A percentile compares a stretch with the other conserved stretches of the same genome.
These are phyloP conservation scores for Porites rus DNA, from an alignment of 92 coral and sea anemone species.

Conservation along the genomic window DNA sequence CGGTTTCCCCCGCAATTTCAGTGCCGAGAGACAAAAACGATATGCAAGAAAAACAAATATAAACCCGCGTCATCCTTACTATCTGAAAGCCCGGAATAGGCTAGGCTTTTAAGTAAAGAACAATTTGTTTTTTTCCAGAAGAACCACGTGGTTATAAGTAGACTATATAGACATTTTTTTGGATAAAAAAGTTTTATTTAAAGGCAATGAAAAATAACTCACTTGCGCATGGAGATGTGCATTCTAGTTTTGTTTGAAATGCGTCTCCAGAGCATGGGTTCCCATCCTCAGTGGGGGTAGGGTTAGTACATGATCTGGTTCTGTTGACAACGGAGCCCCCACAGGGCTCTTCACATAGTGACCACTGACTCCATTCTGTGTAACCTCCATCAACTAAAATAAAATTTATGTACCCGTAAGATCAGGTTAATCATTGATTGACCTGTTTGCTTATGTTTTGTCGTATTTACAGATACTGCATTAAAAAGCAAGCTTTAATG, in stretches of 20 bases:
- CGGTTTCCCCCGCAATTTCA: too few relatives aligned
- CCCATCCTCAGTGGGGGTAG: constrained; percentile 88
- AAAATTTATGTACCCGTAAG: not conserved
- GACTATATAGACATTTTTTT: not conserved
- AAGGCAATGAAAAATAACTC: constrained; percentile 17
- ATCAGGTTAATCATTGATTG: not conserved
- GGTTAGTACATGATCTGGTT: constrained; percentile 84
- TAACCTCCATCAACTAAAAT: constrained; percentile 87
- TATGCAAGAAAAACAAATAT: too few relatives aligned
- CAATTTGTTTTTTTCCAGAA: not conserved
- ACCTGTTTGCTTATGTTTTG: too few relatives aligned
- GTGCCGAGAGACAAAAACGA: too few relatives aligned
- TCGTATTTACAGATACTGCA: too few relatives aligned
- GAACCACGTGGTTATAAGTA: not conserved
- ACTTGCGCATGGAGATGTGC: constrained; percentile 93
- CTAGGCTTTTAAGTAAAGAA: too few relatives aligned
- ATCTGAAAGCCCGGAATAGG: too few relatives aligned
- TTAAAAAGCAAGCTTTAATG: not conserved
- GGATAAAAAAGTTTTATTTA: not conserved
- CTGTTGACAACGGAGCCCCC: constrained; percentile 96
- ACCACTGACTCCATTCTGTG: constrained; percentile 98
- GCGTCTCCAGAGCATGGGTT: constrained; percentile 76
- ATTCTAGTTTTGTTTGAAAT: constrained; percentile 79
- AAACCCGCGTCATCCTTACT: too few relatives aligned
- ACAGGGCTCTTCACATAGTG: constrained; percentile 92